Base-by-base conservation (phyloP, 2,797 vertebrate genomes). In the Moxostoma hubbsi region DNA sequence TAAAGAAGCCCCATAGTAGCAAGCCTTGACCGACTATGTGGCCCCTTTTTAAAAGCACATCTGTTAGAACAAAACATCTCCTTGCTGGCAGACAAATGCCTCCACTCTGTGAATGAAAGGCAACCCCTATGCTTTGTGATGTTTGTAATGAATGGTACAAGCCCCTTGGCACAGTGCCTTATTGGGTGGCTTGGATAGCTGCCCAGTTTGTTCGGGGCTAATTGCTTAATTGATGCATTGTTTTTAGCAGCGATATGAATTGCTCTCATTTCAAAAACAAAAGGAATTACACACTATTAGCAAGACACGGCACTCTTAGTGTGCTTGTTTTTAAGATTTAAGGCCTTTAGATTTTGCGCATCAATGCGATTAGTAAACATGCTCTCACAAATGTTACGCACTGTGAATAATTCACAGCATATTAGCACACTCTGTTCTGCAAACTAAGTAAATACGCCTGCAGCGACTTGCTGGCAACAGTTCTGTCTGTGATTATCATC, bases 221-320 rank as follows among this genome's bases (percentile, higher is more conserved):
- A 95, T 95, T 95, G 93, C 91, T 94, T 95, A 93, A 94, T 94
- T 94, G 93, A 94, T 94, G 94, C 92, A 94, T 94, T 94, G 93
- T 94, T 95, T 93, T 93, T 92, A 91, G 90, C 86, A 89, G 92
- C 90, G 92, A 92, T 93, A 93, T 88, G 88, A 92, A 92, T 93
- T 92, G 81, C 77, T 83, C 82, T 77, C 75, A 75, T 83, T 82
- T 83, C 57, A 84, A 93, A 62, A 90, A 94, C 91, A 94, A 94
- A 94, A 93, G 93, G 92, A 92, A 93, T 93, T 93, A 94, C 93
- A 92, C 85, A 87, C 91, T 88, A 93, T 94, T 93, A 94, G 90
- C 87, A 84, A 90, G 91, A 90, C 89, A 89, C 86, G 86, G 90
- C 86, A 85, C 88, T 91, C 92, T 91, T 90, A 89, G 89, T 88